phyloP scores from a whole-genome alignment of 2,113 vertebrate species.

The Mobula hypostoma region DNA sequence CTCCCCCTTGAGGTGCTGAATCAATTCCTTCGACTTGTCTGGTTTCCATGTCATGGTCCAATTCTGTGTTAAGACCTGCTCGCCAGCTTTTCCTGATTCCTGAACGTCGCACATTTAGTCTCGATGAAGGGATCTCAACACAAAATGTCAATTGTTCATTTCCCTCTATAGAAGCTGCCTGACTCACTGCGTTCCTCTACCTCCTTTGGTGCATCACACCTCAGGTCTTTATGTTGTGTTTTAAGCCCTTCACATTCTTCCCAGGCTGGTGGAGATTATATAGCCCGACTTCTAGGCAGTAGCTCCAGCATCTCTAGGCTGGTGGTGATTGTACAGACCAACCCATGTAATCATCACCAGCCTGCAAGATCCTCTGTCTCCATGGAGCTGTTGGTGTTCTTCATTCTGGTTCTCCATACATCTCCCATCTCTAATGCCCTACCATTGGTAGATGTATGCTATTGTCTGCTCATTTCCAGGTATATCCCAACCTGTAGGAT shows the following conservation, averaged over 20 bases:
- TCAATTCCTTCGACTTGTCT: background rate
- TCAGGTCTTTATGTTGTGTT: background rate
- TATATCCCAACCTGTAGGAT: background rate
- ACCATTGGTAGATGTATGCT: background rate
- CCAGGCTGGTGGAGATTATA: background rate
- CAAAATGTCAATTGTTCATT: too few relatives aligned
- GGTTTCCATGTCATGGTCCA: background rate
- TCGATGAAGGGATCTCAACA: too few relatives aligned
- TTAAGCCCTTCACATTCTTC: background rate
- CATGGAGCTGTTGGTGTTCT: background rate
- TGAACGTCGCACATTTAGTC: background rate
- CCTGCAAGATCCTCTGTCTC: background rate
- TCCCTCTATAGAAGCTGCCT: too few relatives aligned
- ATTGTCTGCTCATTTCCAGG: too few relatives aligned
- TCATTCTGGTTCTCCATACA: background rate
- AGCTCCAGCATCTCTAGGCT: too few relatives aligned
- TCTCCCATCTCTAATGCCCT: background rate
- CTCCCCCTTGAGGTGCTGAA: background rate
- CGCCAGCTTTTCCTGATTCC: background rate
- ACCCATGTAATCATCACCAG: background rate
- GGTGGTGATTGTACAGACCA: too few relatives aligned
- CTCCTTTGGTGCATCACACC: background rate
- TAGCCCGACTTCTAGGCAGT: too few relatives aligned
- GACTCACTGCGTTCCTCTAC: too few relatives aligned
- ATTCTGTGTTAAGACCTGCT: background rate